Percentiles rank a stretch among this genome's conserved stretches.
phyloP scores from a whole-genome alignment of 2,888 invertebrate species.

The Zeuzera pyrina region DNA sequence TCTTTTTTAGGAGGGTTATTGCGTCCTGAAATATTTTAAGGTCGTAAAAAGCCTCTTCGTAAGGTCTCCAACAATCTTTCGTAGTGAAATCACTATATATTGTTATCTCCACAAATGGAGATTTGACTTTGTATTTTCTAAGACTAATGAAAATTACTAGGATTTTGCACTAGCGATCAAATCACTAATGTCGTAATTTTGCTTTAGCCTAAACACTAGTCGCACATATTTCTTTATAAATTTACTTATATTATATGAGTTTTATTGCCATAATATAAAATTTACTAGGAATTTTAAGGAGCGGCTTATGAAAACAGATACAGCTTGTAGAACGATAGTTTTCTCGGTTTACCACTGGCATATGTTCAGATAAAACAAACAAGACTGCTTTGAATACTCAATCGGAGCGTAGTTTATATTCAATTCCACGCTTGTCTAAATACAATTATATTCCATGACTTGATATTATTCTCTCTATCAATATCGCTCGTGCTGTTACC shows the following conservation, averaged over 20 bases:
- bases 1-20: conserved; percentile 27
- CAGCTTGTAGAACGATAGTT: no score
- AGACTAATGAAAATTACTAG: conserved; percentile 8
- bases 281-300: no score
- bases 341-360: no score
- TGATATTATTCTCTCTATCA: no score
- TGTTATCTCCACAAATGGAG: conserved; percentile 65
- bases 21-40: conserved; percentile 7
- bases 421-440: no score
- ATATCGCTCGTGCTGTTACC: no score
- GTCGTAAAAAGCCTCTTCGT: conserved; percentile 5
- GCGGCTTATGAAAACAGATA: no score
- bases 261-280: background rate
- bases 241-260: conserved; percentile 1
- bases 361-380: conserved; percentile 4
- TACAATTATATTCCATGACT: no score
- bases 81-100: conserved; percentile 37
- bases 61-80: background rate
- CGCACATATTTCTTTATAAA: conserved; percentile 8
- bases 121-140: conserved; percentile 33
- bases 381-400: conserved; percentile 22
- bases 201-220: conserved; percentile 14
- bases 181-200: conserved; percentile 6
- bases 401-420: no score
- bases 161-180: conserved; percentile 11